A percentile compares a stretch with the other conserved stretches of the same genome.
Evolutionary conservation across 2,113 vertebrate genomes (phyloP).

Genomic region (Phalacrocorax aristotelis): DNA sequence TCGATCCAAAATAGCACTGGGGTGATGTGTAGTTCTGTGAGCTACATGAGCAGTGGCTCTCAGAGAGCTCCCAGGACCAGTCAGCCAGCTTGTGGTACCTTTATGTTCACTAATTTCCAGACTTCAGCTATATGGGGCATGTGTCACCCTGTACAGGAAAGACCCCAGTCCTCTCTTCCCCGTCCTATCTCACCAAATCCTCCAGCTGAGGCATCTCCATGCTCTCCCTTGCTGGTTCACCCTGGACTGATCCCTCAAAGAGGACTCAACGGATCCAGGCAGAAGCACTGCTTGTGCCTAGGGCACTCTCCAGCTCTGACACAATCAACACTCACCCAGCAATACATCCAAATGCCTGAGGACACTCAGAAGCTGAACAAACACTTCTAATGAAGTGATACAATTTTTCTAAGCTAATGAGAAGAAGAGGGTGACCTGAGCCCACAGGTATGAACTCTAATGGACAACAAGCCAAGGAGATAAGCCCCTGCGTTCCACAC

Average conservation of each 20-base stretch:
- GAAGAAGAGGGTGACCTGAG: constrained; percentile 49
- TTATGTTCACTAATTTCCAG: background rate
- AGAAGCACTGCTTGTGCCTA: background rate
- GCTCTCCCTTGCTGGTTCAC: background rate
- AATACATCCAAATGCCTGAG: background rate
- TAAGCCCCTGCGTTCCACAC: constrained; percentile 71
- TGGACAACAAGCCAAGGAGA: constrained; percentile 58
- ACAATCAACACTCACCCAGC: background rate
- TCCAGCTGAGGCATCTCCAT: background rate
- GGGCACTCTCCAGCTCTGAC: background rate
- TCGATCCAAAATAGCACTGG: background rate
- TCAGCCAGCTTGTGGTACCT: background rate
- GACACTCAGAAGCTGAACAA: constrained; percentile 18
- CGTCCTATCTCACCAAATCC: background rate
- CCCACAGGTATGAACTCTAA: constrained; percentile 64
- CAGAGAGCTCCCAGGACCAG: background rate
- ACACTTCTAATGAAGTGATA: constrained; percentile 35
- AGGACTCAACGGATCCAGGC: background rate
- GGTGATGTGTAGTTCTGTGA: background rate
- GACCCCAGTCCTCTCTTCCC: background rate
- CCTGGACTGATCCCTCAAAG: background rate
- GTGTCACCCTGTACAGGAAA: background rate
- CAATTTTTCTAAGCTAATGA: constrained; percentile 64
- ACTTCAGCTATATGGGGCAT: background rate
- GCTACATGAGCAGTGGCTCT: background rate